A percentile compares a stretch with the other conserved stretches of the same genome.
These are phyloP conservation scores for Tinea semifulvella DNA, from an alignment of 2,888 invertebrate species.

Conservation along the genomic window DNA sequence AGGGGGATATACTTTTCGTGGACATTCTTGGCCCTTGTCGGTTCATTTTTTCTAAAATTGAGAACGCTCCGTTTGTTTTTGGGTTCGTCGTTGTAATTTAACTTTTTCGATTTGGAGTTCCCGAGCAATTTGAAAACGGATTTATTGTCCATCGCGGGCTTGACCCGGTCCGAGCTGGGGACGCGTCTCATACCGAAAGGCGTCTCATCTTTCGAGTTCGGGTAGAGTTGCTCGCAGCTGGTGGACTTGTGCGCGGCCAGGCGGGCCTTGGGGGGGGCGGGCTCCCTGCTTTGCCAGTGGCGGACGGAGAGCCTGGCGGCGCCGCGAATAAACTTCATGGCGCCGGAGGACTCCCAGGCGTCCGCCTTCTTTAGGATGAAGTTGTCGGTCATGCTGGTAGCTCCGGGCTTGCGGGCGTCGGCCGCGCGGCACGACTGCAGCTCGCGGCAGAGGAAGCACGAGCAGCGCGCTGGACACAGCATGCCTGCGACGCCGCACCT, in stretches of 20 bases:
- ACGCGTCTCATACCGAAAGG: slow-evolving; percentile 45
- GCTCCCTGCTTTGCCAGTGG: slow-evolving; percentile 61
- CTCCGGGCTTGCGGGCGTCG: slow-evolving; percentile 50
- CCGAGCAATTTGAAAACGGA: slow-evolving; percentile 55
- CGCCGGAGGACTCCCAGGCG: slow-evolving; percentile 46
- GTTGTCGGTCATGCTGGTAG: slow-evolving; percentile 54
- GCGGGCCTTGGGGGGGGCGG: slow-evolving; percentile 45
- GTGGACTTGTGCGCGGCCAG: slow-evolving; percentile 52
- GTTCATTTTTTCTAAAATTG: slow-evolving; percentile 51
- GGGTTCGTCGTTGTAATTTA: slow-evolving; percentile 41
- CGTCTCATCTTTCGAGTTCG: slow-evolving; percentile 45
- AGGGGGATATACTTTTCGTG: slow-evolving; percentile 60
- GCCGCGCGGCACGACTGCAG: slow-evolving; percentile 70
- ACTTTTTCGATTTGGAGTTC: slow-evolving; percentile 50
- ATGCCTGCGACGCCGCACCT: slow-evolving; percentile 60
- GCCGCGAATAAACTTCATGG: slow-evolving; percentile 56
- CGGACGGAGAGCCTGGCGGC: slow-evolving; percentile 62
- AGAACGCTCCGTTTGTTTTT: slow-evolving; percentile 50
- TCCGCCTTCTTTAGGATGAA: slow-evolving; percentile 66
- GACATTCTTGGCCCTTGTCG: slow-evolving; percentile 38
- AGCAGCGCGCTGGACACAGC: slow-evolving; percentile 78
- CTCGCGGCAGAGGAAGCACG: slow-evolving; percentile 79
- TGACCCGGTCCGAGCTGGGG: slow-evolving; percentile 60
- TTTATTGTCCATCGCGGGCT: slow-evolving; percentile 50
- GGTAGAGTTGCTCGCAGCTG: slow-evolving; percentile 60